Base-by-base conservation (phyloP, 2,797 vertebrate species). In the Distichodus sexfasciatus region DNA sequence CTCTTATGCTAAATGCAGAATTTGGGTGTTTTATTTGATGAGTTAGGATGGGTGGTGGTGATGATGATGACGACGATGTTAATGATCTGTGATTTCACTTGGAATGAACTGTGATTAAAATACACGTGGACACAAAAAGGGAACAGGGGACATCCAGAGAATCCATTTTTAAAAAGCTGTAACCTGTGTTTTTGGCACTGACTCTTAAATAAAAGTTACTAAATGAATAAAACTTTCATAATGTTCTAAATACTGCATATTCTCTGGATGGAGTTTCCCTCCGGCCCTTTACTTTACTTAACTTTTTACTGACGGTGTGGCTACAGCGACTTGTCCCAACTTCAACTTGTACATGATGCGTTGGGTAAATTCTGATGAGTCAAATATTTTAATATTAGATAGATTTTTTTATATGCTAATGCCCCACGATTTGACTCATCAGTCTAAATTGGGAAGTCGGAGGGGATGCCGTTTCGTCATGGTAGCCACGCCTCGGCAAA, bases 61-160 rank as follows among this genome's bases (percentile, higher is more conserved):
- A 12, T 36, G 21, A 21, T 69, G 57, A 76, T 1, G 17, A 55
- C 62, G 41, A 36, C 15, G 72, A 66, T 44, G 44, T 31, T 47
- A 47, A 62, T 54, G 23, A 77, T 74, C 67, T 78, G 17, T 4
- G 75, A 75, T 75, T 53, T 78, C 40, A 66, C 67, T 85, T 66
- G 68, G 55, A 69, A 82, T 83, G n/a, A n/a, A n/a, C n/a, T n/a
- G n/a, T 81, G 61, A 83, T 82, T 63, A 72, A 60, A 75, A 77
- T 59, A 66, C 44, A 28, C 15, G 60, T 35, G 54, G 17, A 55
- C 19, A 57, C 11, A 6, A 60, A 64, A 76, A 66, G 66, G 64
- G 75, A 76, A 57, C 46, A 28, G 79, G 76, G 80, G 76, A 36
- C 33, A 50, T n/a, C 11, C n/a, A 15, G 11, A 19, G 12, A 33